A percentile compares a stretch with the other conserved stretches of the same genome.
These are phyloP conservation scores for Leptarthrus brevirostris DNA, from an alignment of 2,888 invertebrate genomes.

Conservation along the genomic window DNA sequence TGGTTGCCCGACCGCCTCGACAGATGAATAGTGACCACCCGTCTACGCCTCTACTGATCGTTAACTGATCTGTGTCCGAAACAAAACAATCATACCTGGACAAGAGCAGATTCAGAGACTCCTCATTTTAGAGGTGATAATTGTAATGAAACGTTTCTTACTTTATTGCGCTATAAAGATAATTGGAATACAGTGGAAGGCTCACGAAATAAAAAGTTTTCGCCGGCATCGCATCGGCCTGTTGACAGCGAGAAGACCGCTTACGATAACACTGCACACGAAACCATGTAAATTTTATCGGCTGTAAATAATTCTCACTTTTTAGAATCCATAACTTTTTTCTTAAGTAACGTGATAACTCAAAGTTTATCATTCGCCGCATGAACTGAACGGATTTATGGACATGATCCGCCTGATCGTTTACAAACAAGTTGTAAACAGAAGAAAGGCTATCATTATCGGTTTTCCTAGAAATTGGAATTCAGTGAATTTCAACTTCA, in stretches of 20 bases:
- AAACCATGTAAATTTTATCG: slow-evolving; percentile 9
- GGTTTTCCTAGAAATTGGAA: too few relatives aligned
- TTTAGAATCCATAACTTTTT: slow-evolving; percentile 24
- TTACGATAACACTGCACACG: slow-evolving; percentile 15
- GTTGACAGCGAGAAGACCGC: background rate
- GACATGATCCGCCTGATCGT: background rate
- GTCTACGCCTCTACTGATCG: slow-evolving; percentile 5
- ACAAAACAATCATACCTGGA: background rate
- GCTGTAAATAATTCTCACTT: slow-evolving; percentile 30
- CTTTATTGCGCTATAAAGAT: slow-evolving; percentile 40
- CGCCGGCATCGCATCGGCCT: background rate
- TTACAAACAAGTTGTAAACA: too few relatives aligned
- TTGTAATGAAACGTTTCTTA: slow-evolving; percentile 41
- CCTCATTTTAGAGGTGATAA: slow-evolving; percentile 40
- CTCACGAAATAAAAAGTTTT: background rate
- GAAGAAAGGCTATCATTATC: too few relatives aligned
- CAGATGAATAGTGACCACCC: slow-evolving; percentile 14
- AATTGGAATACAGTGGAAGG: slow-evolving; percentile 21
- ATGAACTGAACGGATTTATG: slow-evolving; percentile 26
- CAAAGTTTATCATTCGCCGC: background rate
- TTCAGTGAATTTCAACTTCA: too few relatives aligned
- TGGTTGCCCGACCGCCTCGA: slow-evolving; percentile 11
- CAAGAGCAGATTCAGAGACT: background rate
- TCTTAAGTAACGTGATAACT: slow-evolving; percentile 17
- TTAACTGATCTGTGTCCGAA: slow-evolving; percentile 4